Percentiles rank a stretch among this genome's conserved stretches.
These are phyloP conservation scores for Macrosiphum euphorbiae DNA, from an alignment of 2,888 invertebrate genomes.

Conservation along the genomic window DNA sequence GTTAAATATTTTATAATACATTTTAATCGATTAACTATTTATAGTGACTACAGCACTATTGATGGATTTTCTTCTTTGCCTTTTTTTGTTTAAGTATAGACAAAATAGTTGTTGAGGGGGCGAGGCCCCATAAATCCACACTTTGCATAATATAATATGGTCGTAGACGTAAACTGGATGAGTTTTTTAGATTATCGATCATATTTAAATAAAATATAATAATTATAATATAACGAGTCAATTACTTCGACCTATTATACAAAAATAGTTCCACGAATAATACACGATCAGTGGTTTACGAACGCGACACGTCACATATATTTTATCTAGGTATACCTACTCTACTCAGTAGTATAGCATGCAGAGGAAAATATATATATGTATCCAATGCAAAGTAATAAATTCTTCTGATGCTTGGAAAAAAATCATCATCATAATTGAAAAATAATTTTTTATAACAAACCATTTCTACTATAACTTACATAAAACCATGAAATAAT, in stretches of 20 bases:
- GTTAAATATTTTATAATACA: background rate
- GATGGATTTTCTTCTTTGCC: background rate
- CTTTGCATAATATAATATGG: background rate
- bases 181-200: background rate
- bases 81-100: background rate
- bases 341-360: background rate
- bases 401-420: background rate
- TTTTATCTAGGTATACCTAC: background rate
- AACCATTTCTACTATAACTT: background rate
- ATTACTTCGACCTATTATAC: background rate
- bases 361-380: background rate
- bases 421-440: background rate
- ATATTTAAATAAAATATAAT: background rate
- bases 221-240: background rate
- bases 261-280: background rate
- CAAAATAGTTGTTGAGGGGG: background rate
- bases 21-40: background rate
- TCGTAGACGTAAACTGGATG: background rate
- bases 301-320: background rate
- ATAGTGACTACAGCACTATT: background rate
- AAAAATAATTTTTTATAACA: background rate
- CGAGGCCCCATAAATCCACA: background rate
- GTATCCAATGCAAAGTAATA: background rate
- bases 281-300: background rate
- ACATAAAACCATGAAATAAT: background rate